phyloP scores from a whole-genome alignment of 2,797 vertebrate genomes.

The Melanotaenia parkinsoni region DNA sequence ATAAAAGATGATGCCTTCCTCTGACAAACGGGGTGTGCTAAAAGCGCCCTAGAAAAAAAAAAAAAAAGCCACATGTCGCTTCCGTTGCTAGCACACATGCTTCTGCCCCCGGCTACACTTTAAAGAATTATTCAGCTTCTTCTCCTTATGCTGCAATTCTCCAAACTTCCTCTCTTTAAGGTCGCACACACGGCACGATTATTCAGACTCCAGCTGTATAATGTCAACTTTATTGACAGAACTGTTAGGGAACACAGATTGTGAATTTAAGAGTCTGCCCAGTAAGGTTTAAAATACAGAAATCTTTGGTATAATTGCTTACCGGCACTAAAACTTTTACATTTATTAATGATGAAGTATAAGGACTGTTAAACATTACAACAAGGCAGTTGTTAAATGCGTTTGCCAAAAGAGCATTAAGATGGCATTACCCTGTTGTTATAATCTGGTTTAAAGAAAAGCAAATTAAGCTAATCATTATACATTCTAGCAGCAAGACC shows the following conservation, averaged over 20 bases:
- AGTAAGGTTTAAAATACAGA: conserved; percentile 7
- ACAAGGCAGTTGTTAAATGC: background rate
- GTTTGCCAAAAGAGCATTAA: background rate
- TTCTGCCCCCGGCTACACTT: conserved; percentile 70
- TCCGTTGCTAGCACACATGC: conserved; percentile 62
- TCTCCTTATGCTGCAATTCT: conserved; percentile 65
- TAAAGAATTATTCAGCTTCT: conserved; percentile 74
- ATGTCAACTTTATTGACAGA: conserved; percentile 32
- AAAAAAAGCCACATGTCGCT: conserved; percentile 31
- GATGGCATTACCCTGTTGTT: background rate
- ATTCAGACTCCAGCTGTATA: conserved; percentile 45
- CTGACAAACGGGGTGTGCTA: conserved; percentile 74
- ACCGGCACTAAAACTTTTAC: background rate
- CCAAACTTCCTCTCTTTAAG: conserved; percentile 55
- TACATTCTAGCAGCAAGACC: background rate
- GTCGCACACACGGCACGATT: conserved; percentile 56
- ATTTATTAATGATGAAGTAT: background rate
- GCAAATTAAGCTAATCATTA: too few species aligned
- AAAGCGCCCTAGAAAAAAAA: conserved; percentile 52
- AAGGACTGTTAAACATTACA: background rate
- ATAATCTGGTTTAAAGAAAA: background rate
- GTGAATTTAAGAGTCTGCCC: conserved; percentile 14
- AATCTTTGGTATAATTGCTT: conserved; percentile 1
- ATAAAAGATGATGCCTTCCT: conserved; percentile 80
- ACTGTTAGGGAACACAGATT: conserved; percentile 41